phyloP scores from a whole-genome alignment of 2,113 vertebrate species.

The Pteropus alecto region DNA sequence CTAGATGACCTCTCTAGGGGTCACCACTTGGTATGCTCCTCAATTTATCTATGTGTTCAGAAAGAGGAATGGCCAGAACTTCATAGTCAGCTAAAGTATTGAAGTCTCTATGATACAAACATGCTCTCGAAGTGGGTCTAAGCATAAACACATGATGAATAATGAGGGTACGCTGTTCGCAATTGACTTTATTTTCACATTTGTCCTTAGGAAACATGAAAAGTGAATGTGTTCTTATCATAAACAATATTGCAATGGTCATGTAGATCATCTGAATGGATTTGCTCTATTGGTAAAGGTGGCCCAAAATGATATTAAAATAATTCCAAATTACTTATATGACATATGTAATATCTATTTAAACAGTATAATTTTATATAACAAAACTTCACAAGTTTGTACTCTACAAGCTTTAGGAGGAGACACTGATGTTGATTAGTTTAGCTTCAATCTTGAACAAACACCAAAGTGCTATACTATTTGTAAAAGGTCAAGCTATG shows the following conservation, averaged over 20 bases:
- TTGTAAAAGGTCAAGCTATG: neutral
- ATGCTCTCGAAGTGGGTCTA: neutral
- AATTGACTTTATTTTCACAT: neutral
- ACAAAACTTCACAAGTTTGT: neutral
- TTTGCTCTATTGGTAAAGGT: neutral
- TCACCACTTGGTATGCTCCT: neutral
- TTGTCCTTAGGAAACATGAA: neutral
- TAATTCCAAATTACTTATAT: neutral
- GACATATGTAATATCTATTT: neutral
- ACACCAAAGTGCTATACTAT: neutral
- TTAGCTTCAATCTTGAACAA: neutral
- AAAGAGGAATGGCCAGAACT: neutral
- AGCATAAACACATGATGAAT: neutral
- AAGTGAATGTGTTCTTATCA: neutral
- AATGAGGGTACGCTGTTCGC: neutral
- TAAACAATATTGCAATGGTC: neutral
- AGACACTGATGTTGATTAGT: neutral
- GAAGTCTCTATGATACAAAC: neutral
- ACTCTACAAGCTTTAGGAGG: neutral
- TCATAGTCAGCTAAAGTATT: neutral
- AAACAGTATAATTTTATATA: neutral
- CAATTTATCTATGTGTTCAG: neutral
- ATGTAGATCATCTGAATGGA: neutral
- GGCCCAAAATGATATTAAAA: neutral
- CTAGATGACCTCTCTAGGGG: neutral